Percentiles rank a stretch among this genome's conserved stretches.
phyloP scores from a whole-genome alignment of 2,888 invertebrate genomes.

The Lymantria dispar region DNA sequence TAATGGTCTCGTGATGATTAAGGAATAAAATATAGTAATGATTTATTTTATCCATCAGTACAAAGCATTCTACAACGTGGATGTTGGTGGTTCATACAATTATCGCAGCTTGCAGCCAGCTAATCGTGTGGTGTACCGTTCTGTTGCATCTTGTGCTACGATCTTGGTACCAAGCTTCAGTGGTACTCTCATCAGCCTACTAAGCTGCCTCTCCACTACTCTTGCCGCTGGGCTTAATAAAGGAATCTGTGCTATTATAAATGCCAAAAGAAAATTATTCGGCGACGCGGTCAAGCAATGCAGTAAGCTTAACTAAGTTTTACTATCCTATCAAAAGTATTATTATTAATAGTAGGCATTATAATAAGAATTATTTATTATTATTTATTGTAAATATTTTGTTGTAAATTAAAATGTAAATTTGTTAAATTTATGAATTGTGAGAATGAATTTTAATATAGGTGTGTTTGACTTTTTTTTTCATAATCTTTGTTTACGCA shows the following conservation, averaged over 20 bases:
- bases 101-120: conserved; percentile 67
- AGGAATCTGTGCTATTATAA: conserved; percentile 42
- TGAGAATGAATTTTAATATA: no score
- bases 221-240: not conserved
- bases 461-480: no score
- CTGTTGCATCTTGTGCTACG: conserved; percentile 51
- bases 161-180: conserved; percentile 45
- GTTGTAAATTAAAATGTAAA: no score
- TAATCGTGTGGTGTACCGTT: conserved; percentile 64
- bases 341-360: not conserved
- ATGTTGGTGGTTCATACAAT: conserved; percentile 67
- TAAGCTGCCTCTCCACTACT: conserved; percentile 32
- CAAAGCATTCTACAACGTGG: conserved; percentile 54
- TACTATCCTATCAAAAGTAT: not conserved
- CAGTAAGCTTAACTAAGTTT: conserved; percentile 1
- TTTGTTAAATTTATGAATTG: no score
- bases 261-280: conserved; percentile 53
- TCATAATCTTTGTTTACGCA: no score
- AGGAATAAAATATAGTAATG: not conserved
- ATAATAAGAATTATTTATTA: not conserved
- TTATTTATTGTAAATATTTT: no score
- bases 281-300: conserved; percentile 24
- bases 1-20: not conserved
- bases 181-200: conserved; percentile 39
- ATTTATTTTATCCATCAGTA: conserved; percentile 44